Conservation (phyloP, 2,113 vertebrate genomes). For the Redunca redunca region DNA sequence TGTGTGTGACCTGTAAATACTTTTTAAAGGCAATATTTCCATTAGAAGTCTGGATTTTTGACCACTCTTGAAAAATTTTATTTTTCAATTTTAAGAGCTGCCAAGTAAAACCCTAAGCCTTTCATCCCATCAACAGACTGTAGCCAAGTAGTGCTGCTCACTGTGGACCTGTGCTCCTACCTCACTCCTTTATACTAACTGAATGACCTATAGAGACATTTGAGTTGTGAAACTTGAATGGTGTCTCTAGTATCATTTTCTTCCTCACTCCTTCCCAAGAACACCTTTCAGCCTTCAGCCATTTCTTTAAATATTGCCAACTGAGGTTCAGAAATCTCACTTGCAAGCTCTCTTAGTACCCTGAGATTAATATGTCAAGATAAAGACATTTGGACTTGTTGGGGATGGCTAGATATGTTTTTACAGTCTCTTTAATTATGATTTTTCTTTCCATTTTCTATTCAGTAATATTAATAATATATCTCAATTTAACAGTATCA, state of each 20-base stretch:
- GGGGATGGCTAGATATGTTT: background rate
- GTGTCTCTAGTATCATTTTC: background rate
- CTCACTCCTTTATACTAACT: background rate
- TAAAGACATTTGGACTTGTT: background rate
- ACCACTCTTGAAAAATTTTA: background rate
- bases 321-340: background rate
- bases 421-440: background rate
- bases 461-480: background rate
- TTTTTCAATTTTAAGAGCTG: background rate
- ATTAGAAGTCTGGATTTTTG: background rate
- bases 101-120: background rate
- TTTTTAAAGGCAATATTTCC: background rate
- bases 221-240: background rate
- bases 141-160: background rate
- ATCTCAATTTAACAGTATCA: background rate
- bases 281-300: background rate
- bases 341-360: background rate
- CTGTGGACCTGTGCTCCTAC: background rate
- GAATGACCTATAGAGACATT: background rate
- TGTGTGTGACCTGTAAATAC: background rate
- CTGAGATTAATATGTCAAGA: background rate
- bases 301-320: background rate
- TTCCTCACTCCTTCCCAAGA: background rate
- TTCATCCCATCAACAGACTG: background rate
- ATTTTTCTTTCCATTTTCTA: background rate